Evolutionary conservation across 2,797 vertebrate species (phyloP).

Genomic region (Simalia tracyae): DNA sequence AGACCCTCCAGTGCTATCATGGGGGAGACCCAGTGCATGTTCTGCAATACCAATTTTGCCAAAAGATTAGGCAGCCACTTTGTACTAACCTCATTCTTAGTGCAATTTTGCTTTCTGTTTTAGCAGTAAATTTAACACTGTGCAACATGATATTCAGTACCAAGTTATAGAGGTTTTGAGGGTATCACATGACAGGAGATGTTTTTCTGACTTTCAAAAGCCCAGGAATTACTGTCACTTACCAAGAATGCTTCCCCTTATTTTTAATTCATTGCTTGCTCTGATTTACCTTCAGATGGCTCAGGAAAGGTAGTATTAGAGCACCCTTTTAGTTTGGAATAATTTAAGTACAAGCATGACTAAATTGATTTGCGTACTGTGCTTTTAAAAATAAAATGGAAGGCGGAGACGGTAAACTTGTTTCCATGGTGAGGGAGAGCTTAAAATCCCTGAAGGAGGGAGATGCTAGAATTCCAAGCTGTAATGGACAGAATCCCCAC

Average conservation of each 20-base stretch:
- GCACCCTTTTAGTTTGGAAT: neutral
- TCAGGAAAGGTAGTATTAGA: neutral
- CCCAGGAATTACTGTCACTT: neutral
- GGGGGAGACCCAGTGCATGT: neutral
- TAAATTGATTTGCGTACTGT: neutral
- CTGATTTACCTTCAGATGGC: neutral
- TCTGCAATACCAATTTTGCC: neutral
- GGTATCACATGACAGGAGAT: neutral
- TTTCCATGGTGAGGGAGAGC: constrained; percentile 57
- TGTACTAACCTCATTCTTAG: neutral
- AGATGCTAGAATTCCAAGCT: neutral
- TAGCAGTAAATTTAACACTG: neutral
- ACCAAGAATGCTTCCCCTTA: neutral
- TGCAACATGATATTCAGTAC: neutral
- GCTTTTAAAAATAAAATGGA: constrained; percentile 35
- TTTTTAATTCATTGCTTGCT: neutral
- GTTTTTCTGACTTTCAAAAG: neutral
- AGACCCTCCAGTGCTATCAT: too few relatives aligned
- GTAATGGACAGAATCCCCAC: neutral
- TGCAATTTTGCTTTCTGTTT: neutral
- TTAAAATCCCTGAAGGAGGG: neutral
- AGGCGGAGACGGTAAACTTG: constrained; percentile 27
- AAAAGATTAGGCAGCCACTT: neutral
- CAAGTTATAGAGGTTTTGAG: neutral
- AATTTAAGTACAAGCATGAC: neutral